Evolutionary conservation across 2,797 vertebrate genomes (phyloP).

Genomic region (Philypnodon macrostomus): DNA sequence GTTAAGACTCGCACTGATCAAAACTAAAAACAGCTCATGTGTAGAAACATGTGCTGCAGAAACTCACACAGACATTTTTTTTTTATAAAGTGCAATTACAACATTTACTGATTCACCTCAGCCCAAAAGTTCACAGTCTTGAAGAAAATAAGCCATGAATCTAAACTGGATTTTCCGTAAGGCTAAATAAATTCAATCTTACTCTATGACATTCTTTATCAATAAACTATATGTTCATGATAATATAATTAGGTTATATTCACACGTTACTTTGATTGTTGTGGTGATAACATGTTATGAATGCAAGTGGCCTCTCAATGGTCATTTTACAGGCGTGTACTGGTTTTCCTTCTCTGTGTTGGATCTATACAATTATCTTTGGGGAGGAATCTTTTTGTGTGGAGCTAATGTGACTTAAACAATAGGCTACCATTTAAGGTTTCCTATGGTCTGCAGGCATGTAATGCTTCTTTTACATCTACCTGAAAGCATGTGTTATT

Average conservation of each 20-base stretch:
- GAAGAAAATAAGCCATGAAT: constrained; percentile 57
- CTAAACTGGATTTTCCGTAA: constrained; percentile 45
- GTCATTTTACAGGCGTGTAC: constrained; percentile 69
- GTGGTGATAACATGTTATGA: constrained; percentile 72
- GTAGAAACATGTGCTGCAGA: no score
- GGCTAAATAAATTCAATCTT: constrained; percentile 35
- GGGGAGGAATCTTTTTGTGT: constrained; percentile 56
- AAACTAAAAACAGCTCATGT: no score
- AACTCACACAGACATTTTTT: constrained; percentile 48
- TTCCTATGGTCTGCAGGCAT: constrained; percentile 46
- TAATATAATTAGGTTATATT: constrained; percentile 71
- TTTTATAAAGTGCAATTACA: constrained; percentile 78
- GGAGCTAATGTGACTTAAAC: constrained; percentile 73
- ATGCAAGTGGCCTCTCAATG: constrained; percentile 77
- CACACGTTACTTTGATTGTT: constrained; percentile 70
- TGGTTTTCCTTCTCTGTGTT: constrained; percentile 67
- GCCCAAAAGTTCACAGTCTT: constrained; percentile 45
- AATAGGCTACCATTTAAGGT: constrained; percentile 38
- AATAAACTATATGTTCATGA: constrained; percentile 60
- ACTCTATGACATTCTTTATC: constrained; percentile 56
- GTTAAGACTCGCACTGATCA: no score
- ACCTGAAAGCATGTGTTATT: constrained; percentile 64
- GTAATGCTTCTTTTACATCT: constrained; percentile 55
- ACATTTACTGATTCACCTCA: constrained; percentile 62
- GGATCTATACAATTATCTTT: constrained; percentile 64